Conservation (phyloP, 1,140 invertebrate genomes). For the Ostrea denselamellosa region DNA sequence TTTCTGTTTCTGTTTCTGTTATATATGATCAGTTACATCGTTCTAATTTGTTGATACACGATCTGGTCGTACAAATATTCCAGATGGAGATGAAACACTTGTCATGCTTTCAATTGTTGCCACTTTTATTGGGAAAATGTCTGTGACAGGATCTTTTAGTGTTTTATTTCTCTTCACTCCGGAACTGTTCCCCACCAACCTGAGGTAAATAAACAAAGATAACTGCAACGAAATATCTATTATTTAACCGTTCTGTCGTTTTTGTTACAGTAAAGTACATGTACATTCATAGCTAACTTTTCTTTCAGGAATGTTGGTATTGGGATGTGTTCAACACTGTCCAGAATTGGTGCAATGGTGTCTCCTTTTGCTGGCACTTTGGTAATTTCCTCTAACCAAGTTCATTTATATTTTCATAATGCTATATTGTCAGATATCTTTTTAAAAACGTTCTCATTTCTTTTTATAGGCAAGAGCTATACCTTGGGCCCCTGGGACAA, state of each 20-base stretch:
- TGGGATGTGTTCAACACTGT: slow-evolving; percentile 41
- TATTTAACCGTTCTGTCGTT: no score
- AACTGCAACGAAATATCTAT: no score
- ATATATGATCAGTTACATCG: no score
- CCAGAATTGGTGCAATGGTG: slow-evolving; percentile 47
- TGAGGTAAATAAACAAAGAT: background rate
- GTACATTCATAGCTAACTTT: background rate
- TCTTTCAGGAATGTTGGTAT: slow-evolving; percentile 45
- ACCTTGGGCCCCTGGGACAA: slow-evolving; percentile 5
- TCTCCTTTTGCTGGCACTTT: slow-evolving; percentile 42
- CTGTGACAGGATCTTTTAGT: background rate
- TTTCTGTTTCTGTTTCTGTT: no score
- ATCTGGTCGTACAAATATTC: no score
- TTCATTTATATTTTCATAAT: background rate
- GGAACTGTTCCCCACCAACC: slow-evolving; percentile 5
- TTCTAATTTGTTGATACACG: no score
- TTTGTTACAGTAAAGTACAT: background rate
- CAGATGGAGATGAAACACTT: background rate
- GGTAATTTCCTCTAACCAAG: background rate
- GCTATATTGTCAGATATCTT: background rate
- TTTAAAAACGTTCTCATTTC: background rate
- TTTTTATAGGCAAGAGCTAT: background rate
- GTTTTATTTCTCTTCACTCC: slow-evolving; percentile 14
- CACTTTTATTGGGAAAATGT: slow-evolving; percentile 7
- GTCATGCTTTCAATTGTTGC: background rate